Evolutionary conservation across 2,113 vertebrate genomes (phyloP).

Genomic region (Oreochromis aureus): DNA sequence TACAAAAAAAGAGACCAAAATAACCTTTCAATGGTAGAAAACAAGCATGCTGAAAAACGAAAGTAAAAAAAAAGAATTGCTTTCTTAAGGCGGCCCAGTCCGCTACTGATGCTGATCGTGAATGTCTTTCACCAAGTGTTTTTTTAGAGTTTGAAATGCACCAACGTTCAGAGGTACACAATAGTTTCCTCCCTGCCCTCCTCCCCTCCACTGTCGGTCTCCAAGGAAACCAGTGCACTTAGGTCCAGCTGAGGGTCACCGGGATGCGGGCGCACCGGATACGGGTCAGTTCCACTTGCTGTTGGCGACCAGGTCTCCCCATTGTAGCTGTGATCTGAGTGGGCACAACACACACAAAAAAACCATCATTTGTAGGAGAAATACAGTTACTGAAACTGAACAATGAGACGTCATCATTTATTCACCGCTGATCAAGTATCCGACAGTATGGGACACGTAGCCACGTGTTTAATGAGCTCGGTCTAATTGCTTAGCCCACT

Average conservation of each 20-base stretch:
- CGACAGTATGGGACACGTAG: not conserved
- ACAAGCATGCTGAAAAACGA: not conserved
- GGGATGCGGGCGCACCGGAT: conserved; percentile 12
- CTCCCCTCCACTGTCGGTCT: conserved; percentile 64
- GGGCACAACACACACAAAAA: not conserved
- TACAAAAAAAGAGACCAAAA: not conserved
- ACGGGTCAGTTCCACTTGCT: conserved; percentile 16
- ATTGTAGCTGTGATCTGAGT: conserved; percentile 34
- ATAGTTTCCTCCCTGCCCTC: conserved; percentile 81
- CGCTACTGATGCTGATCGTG: not conserved
- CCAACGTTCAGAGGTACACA: conserved; percentile 84
- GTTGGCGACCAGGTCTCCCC: conserved; percentile 44
- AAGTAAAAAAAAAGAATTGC: not conserved
- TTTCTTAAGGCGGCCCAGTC: not conserved
- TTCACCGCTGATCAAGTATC: not conserved
- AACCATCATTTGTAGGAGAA: not conserved
- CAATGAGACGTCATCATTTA: not conserved
- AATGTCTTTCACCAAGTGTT: not conserved
- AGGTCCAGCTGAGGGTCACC: conserved; percentile 50
- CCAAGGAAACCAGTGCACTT: conserved; percentile 52
- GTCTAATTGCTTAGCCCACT: conserved; percentile 23
- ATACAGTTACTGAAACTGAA: not conserved
- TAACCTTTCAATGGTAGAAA: not conserved
- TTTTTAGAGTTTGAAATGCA: not conserved
- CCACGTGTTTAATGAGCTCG: conserved; percentile 25